phyloP scores from a whole-genome alignment of 2,797 vertebrate genomes.

The Syndactyla subalaris region DNA sequence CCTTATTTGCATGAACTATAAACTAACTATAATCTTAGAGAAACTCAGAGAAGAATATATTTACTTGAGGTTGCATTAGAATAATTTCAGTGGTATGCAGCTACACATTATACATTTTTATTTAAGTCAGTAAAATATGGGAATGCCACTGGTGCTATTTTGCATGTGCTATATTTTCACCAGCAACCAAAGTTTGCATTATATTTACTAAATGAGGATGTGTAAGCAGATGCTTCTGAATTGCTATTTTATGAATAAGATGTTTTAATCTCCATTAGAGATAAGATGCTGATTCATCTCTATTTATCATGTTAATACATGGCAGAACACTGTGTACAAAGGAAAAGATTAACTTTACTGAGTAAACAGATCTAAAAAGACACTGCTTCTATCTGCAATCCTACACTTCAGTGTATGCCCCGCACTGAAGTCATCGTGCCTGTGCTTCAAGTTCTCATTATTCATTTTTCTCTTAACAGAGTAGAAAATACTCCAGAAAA shows the following conservation, averaged over 20 bases:
- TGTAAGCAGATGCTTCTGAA: background rate
- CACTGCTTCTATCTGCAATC: background rate
- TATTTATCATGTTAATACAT: background rate
- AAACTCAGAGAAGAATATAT: background rate
- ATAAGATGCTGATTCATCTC: background rate
- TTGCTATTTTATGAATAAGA: background rate
- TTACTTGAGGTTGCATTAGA: background rate
- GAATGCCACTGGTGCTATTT: background rate
- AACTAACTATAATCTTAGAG: background rate
- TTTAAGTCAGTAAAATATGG: background rate
- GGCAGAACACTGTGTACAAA: background rate
- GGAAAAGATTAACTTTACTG: background rate
- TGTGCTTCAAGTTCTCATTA: background rate
- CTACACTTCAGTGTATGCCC: background rate
- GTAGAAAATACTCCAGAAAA: background rate
- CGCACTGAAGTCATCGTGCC: background rate
- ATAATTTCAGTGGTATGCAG: background rate
- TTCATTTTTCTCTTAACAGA: background rate
- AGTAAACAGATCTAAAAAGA: background rate
- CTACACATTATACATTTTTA: background rate
- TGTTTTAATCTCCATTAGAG: background rate
- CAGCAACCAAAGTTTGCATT: background rate
- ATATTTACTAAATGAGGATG: background rate
- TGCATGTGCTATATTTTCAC: fast-evolving
- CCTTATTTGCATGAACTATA: background rate